A percentile compares a stretch with the other conserved stretches of the same genome.
Evolutionary conservation across 2,888 invertebrate species (phyloP).

Genomic region (Trachelus iudaicus): DNA sequence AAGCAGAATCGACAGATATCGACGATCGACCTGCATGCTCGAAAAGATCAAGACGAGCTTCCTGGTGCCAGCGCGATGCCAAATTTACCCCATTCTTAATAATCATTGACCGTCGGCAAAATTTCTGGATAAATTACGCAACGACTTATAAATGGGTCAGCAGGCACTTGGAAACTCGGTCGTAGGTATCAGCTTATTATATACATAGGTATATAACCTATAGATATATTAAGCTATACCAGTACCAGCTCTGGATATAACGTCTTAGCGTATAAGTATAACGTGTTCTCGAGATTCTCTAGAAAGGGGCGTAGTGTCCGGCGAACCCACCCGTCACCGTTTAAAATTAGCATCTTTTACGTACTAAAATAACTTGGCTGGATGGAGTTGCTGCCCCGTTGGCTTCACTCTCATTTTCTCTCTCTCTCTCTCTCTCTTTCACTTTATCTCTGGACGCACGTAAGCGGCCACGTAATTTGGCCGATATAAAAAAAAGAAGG

Average conservation of each 20-base stretch:
- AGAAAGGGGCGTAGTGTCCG: conserved; percentile 1
- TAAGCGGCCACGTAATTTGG: not conserved
- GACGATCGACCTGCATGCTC: not conserved
- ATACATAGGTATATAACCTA: not conserved
- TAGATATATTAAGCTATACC: not conserved
- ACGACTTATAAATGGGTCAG: not conserved
- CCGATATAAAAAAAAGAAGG: not conserved
- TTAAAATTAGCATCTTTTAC: conserved; percentile 62
- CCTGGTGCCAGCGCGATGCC: not conserved
- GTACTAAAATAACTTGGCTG: conserved; percentile 60
- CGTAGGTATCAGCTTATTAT: not conserved
- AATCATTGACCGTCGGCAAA: not conserved
- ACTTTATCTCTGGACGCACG: not conserved
- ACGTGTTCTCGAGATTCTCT: not conserved
- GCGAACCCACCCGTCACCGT: conserved; percentile 28
- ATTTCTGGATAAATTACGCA: not conserved
- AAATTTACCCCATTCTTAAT: not conserved
- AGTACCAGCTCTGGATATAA: not conserved
- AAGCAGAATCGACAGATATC: not conserved
- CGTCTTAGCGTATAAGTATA: not conserved
- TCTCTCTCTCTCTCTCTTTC: not conserved
- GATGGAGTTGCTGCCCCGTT: conserved; percentile 23
- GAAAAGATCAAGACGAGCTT: not conserved
- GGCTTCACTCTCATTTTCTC: not conserved
- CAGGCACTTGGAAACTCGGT: not conserved